These are phyloP conservation scores for Ptyas mucosa DNA, from an alignment of 2,113 vertebrate genomes.

Conservation along the genomic window DNA sequence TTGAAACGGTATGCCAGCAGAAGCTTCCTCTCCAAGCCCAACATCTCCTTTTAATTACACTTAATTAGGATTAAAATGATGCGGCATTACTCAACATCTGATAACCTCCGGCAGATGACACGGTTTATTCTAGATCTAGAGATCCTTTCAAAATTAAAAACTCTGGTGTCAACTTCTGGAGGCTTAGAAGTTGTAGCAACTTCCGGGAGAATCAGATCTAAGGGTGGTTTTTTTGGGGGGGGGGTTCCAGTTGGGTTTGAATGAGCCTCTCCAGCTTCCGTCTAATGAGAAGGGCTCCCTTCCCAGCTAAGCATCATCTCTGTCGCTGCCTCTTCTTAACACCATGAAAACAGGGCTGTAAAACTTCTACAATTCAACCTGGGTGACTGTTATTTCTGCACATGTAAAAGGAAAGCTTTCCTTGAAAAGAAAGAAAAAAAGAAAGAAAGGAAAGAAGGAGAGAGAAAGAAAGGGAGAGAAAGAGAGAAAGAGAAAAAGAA, in stretches of 20 bases:
- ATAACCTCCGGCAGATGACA: background rate
- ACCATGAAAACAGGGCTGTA: background rate
- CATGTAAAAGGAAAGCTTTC: background rate
- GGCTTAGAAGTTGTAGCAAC: background rate
- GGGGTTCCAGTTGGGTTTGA: background rate
- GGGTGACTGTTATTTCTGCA: background rate
- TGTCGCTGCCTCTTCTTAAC: background rate
- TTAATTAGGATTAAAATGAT: background rate
- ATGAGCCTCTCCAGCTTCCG: background rate
- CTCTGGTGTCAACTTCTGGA: background rate
- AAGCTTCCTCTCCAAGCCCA: background rate
- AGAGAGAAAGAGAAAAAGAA: rapidly evolving
- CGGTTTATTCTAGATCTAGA: background rate
- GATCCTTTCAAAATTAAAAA: background rate
- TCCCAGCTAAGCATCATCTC: background rate
- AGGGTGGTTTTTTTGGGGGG: background rate
- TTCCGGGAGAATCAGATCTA: background rate
- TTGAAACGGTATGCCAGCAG: background rate
- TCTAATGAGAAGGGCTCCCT: background rate
- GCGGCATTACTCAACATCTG: background rate
- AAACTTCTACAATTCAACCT: background rate
- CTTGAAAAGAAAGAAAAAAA: background rate
- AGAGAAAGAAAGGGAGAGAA: background rate
- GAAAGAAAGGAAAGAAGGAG: background rate
- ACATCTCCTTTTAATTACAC: background rate